Evolutionary conservation across 2,113 vertebrate species (phyloP), one percentile per base, ranked within the genome.

Genomic region (Tachycineta bicolor): DNA sequence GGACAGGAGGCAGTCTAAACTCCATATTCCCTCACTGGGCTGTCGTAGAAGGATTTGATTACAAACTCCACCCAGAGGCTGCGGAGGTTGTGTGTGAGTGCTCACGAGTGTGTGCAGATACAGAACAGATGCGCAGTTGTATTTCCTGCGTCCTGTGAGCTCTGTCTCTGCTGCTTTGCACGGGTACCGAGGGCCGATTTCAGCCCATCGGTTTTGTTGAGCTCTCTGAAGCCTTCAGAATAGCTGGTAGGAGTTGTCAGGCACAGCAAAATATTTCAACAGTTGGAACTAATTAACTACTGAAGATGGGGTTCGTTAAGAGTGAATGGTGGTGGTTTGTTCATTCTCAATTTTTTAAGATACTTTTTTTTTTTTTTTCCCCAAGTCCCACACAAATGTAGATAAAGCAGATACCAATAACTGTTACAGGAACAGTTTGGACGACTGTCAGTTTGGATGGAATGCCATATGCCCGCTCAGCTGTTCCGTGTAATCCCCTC

Each of bases 81-180:
- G 63, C 3, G 2, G 55, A 6, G 14, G 22, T 3, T n/a, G 0
- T 6, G 52, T 29, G 50, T 52, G 50, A 17, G 24, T 44, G 43
- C 16, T 14, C 21, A 29, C 3, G 3, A 10, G 3, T 5, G 4
- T 31, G 12, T 6, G 5, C 37, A 47, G 19, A 2, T 2, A 14
- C 22, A 58, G 43, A 25, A 21, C 0, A 24, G 11, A 5, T 1
- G 13, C 49, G 29, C 34, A 22, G 19, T 1, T 8, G 2, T 0
- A 8, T 59, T 71, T 70, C 37, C 47, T 39, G 5, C 6, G 10
- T 2, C 4, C 21, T n/a, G 22, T 16, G 26, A 19, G 59, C 33
- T 73, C 50, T 33, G 17, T 44, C 59, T 50, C 71, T 83, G 11
- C 59, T 24, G 4, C 84, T 34, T 11, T 39, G n/a, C 34, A 3